Base-by-base conservation (phyloP, 2,113 vertebrate species). In the Sinocyclocheilus anshuiensis region DNA sequence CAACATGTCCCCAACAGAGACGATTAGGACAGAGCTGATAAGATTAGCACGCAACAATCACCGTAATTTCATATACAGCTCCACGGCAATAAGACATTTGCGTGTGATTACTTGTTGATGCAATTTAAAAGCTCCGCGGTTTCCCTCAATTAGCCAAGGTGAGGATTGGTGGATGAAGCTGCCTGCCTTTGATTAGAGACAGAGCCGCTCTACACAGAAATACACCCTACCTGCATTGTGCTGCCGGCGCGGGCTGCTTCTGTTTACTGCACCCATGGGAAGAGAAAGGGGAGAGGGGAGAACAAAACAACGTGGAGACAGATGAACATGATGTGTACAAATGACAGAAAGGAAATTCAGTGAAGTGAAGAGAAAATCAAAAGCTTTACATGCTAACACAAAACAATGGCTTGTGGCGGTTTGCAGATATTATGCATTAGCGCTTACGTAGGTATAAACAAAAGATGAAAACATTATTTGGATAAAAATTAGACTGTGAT, bases 221-320 rank as follows among this genome's bases (percentile, higher is more conserved):
- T 80, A 69, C 61, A 87, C 80, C 93, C 88, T 95, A 95, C 95
- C 95, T 95, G 92, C 88, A 90, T 86, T 84, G 87, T 84, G 93
- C 90, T 82, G 91, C 85, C 77, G 82, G 93, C 93, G 92, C 82
- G 92, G 91, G 90, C 85, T 93, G 93, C 92, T 92, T 93, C 88
- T 93, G 93, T 93, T 94, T 94, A 94, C 93, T 92, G 92, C 91
- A 88, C 91, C 89, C 90, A 91, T 91, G 90, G 91, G 89, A 87
- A 90, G 90, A 86, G 86, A 91, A 92, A 84, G 86, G 83, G 88
- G 84, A 90, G 83, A 89, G 90, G 90, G 88, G 69, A 81, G 85
- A 88, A 94, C 90, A 94, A 90, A 91, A 95, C 91, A 89, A 93
- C 76, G 93, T 87, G 90, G 65, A 74, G 74, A 93, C 89, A 91